phyloP scores from a whole-genome alignment of 1,140 invertebrate genomes.

The Rhopalosiphum padi region DNA sequence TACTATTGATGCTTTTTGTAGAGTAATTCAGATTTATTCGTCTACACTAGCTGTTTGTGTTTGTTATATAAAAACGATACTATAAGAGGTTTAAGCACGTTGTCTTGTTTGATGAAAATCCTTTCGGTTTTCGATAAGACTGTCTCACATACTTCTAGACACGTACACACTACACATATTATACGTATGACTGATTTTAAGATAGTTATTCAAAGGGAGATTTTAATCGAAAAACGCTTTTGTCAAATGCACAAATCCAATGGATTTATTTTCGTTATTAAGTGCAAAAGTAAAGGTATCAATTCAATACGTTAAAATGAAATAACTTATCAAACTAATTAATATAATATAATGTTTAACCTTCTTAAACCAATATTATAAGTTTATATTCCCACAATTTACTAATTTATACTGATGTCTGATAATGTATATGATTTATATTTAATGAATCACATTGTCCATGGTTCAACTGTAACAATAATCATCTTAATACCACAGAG shows the following conservation, averaged over 20 bases:
- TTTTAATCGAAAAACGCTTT: slow-evolving; percentile 46
- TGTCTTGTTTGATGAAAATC: slow-evolving; percentile 40
- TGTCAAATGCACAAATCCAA: slow-evolving; percentile 1
- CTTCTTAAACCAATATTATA: neutral
- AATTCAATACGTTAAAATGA: neutral
- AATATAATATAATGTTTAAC: neutral
- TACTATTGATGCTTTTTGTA: neutral
- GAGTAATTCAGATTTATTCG: neutral
- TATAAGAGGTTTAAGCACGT: slow-evolving; percentile 38
- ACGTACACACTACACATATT: neutral
- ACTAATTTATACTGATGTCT: neutral
- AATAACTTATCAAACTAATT: neutral
- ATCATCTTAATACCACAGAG: neutral
- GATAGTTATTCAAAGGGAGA: slow-evolving; percentile 30
- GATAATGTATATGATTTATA: neutral
- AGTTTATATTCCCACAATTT: neutral
- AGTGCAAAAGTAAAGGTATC: neutral
- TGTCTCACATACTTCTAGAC: neutral
- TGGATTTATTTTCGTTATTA: neutral
- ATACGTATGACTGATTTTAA: slow-evolving; percentile 42
- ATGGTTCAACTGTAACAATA: neutral
- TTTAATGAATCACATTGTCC: neutral
- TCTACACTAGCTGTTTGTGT: neutral
- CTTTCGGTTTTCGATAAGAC: slow-evolving; percentile 34
- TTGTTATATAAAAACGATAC: slow-evolving; percentile 22